These are phyloP conservation scores for Bombus waltoni DNA, from an alignment of 1,140 invertebrate species.

Conservation along the genomic window DNA sequence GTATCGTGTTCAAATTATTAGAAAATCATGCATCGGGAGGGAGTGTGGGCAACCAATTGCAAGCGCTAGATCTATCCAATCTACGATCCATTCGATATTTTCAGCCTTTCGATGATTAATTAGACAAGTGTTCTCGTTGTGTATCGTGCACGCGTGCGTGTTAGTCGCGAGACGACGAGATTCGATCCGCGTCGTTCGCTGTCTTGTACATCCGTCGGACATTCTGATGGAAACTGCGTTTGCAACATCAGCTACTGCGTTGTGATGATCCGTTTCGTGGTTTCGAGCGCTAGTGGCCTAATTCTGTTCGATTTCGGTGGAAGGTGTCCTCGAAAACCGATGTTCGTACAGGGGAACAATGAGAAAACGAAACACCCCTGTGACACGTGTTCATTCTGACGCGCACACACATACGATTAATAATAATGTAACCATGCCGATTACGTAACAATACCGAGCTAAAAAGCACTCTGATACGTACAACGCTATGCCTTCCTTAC, in stretches of 20 bases:
- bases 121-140: not conserved
- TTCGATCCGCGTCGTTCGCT: not conserved
- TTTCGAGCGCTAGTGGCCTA: not conserved
- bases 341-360: not conserved
- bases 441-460: constrained; percentile 30
- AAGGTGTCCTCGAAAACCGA: constrained; percentile 45
- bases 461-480: constrained; percentile 19
- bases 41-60: not conserved
- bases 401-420: constrained; percentile 1
- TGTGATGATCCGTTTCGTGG: not conserved
- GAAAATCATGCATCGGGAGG: not conserved
- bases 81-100: not conserved
- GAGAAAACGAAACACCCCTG: not conserved
- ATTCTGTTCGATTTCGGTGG: constrained; percentile 38
- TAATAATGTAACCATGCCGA: not conserved
- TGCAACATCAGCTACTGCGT: not conserved
- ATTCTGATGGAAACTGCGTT: not conserved
- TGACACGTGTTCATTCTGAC: not conserved
- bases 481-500: constrained; percentile 28
- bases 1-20: not conserved
- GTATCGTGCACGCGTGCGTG: not conserved
- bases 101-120: not conserved
- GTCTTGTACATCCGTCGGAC: not conserved
- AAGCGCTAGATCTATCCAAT: not conserved
- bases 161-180: not conserved